Evolutionary conservation across 2,113 vertebrate species (phyloP), one percentile per base, ranked within the genome.

Genomic region (Brachyhypopomus occidentalis): DNA sequence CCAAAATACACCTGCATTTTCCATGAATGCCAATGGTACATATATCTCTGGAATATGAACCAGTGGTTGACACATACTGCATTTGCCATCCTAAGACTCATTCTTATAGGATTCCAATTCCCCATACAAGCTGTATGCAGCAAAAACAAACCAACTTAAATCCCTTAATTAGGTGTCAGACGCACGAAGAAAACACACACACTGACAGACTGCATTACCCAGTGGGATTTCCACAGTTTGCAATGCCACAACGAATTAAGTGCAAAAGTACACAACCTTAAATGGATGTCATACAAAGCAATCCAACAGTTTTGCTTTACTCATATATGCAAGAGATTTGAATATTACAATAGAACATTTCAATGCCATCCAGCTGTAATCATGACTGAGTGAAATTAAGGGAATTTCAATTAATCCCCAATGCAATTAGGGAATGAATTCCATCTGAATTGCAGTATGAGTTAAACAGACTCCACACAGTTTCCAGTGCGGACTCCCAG

Each of bases 81-180:
- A 76, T 48, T 88, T 70, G 72, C 58, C 72, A 78, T 72, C 89
- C 91, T 90, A 83, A 84, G 85, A 85, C 75, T 88, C 75, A 87
- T 89, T 89, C 88, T 87, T 89, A 81, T 83, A 87, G 88, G 88
- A 88, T 86, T 89, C 89, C 82, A 83, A 86, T 86, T 88, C 86
- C 88, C 86, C 81, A 67, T 86, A 83, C 84, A 72, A 81, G 77
- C 84, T 77, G 82, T 84, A 85, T 80, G 82, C 82, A 78, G 85
- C 83, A 86, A 84, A 86, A 88, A 84, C 79, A 73, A 84, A 81
- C 80, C 78, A 78, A 78, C 83, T 90, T 89, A 86, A 88, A 88
- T 84, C 87, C 55, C 86, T 89, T 93, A 93, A 93, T 92, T 91
- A 90, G 90, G 88, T 91, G 91, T 90, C 90, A 92, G 87, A 91